Base-by-base conservation (phyloP, 2,888 invertebrate species). In the Caradrina clavipalpis region DNA sequence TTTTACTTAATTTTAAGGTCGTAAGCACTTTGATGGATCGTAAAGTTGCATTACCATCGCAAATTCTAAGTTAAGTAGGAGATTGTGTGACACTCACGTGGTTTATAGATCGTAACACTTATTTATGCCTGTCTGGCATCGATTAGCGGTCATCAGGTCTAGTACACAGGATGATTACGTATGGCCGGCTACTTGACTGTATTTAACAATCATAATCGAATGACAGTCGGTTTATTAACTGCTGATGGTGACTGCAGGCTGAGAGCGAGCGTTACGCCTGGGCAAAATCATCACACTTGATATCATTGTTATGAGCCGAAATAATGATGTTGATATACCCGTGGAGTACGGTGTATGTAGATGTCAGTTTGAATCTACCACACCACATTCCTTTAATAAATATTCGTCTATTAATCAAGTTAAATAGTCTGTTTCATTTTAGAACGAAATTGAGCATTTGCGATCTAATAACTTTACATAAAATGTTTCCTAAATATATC, bases 31-130 rank as follows among this genome's bases (percentile, higher is more conserved):
- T 55, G 65, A 78, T 73, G 73, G 65, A 74, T 73, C 64, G 59
- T 55, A 78, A 78, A 77, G 58, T 35, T 72, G 55, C 59, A 72
- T 59, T 74, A 72, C 22, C 51, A 55, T 49, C 64, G 47, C 78
- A 74, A 70, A 64, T 72, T 64, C 42, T 56, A 56, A 60, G 78
- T 72, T 56, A 56, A 60, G 78, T 78, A 51, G 47, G 26, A 58
- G 39, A 56, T 74, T 74, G 47, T 51, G 61, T 61, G 31, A 57
- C 51, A 51, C 56, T 76, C 19, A 56, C 60, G 70, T 51, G 56
- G 61, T 77, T 61, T 76, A 70, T 56, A 45, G 70, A 69, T 51
- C 47, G 49, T 70, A 42, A 66, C 17, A 49, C 42, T 50, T 51
- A 42, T 59, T 42, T 49, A 60, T 59, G 72, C 55, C 49, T 58